Base-by-base conservation (phyloP, 2,113 vertebrate species). In the Girardinichthys multiradiatus region DNA sequence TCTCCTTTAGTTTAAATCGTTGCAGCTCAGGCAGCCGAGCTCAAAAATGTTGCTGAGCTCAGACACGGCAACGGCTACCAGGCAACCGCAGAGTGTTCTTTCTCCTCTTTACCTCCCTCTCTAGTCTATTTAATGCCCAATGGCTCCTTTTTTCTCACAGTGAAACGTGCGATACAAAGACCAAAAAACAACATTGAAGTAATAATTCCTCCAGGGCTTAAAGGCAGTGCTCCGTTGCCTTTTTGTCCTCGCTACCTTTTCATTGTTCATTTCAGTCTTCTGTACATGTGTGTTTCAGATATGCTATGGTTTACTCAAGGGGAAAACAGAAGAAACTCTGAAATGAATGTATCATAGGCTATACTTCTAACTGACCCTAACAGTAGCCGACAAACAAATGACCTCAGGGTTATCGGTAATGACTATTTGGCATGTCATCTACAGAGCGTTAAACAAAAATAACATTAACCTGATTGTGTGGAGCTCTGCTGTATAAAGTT, bases 1-100 rank as follows among this genome's bases (percentile, higher is more conserved):
- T 89, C 89, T 42, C 81, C 37, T 84, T 72, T 63, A 26, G 81
- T 89, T 88, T 84, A 68, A 85, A 76, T 86, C 84, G 82, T 83
- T 77, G 11, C 70, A 33, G 72, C 70, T 68, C 59, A 80, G 80
- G 75, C 76, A 77, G 71, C 68, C 64, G 64, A 85, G 76, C 70
- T 72, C 37, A 83, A 90, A 86, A 80, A 74, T 54, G 63, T 58
- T 77, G 86, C 42, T 77, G 83, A 85, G 80, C 74, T 75, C 31
- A 51, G 33, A 64, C 79, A 68, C n/a, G 85, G 73, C 81, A 82
- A n/a, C 60, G 70, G 71, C 82, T 81, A 85, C 72, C 75, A 87
- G 79, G 81, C 69, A 81, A 67, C 75, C 78, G 64, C 66, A 69
- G 57, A 76, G 76, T 62, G 27, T 64, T 68, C 68, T 6, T 69